phyloP scores from a whole-genome alignment of 2,797 vertebrate species.

The Synaphobranchus kaupii region DNA sequence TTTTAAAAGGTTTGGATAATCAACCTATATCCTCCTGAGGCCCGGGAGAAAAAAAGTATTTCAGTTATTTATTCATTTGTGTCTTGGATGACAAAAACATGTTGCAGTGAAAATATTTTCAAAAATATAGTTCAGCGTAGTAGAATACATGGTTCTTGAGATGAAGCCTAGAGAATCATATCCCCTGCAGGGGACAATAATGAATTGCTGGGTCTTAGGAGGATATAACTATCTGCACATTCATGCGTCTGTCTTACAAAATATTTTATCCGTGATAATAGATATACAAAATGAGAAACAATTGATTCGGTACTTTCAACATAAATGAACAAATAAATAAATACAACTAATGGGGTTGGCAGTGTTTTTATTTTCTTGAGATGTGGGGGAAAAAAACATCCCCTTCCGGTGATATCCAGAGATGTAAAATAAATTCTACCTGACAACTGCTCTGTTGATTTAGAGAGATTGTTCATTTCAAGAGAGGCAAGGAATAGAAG shows the following conservation, averaged over 20 bases:
- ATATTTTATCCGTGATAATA: neutral
- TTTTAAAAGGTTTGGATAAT: no score
- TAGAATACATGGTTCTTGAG: neutral
- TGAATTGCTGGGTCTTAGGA: neutral
- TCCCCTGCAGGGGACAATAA: neutral
- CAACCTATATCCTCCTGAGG: neutral
- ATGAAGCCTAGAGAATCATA: neutral
- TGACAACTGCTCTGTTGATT: constrained; percentile 71
- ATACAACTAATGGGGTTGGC: neutral
- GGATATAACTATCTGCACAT: neutral
- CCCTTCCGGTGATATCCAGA: constrained; percentile 58
- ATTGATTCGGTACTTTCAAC: neutral
- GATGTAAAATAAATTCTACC: constrained; percentile 65
- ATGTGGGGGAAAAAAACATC: constrained; percentile 33
- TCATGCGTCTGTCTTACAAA: neutral
- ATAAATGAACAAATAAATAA: neutral
- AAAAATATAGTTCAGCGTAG: neutral
- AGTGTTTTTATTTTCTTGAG: neutral
- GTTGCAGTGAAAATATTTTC: neutral
- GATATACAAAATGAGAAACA: neutral
- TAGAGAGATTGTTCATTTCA: constrained; percentile 61
- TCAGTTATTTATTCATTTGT: neutral
- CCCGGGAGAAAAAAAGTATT: neutral
- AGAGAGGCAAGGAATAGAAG: constrained; percentile 58
- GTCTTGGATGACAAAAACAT: neutral